Base-by-base conservation (phyloP, 2,113 vertebrate species). In the Recurvirostra avosetta region DNA sequence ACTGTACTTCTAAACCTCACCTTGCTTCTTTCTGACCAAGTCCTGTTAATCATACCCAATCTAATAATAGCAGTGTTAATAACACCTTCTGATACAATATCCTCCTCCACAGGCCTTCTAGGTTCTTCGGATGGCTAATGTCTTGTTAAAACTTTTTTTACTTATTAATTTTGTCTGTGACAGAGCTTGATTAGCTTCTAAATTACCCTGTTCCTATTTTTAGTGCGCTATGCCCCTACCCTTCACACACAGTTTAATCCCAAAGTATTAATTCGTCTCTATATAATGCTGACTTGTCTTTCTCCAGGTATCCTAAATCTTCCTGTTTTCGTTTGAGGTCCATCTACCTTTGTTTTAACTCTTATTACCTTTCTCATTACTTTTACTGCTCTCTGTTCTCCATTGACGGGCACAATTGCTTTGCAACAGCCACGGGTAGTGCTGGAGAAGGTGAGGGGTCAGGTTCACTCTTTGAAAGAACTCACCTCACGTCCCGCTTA, bases 211-310 rank as follows among this genome's bases (percentile, higher is more conserved):
- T 96, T 96, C 93, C 98, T 98, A 98, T 98, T 98, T 98, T 98
- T 98, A 98, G 98, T 96, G 93, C 94, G 95, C 95, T 93, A 80
- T 97, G 97, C 96, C 97, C 98, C 98, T 98, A 98, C 96, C 98
- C 98, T 98, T 98, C 98, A 98, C 98, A 98, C 98, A 98, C 97
- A 98, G 98, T 98, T 98, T 98, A 98, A 98, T 98, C 98, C 97
- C 98, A 97, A 98, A 97, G 98, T 98, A 98, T 98, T 98, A 98
- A 98, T 98, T 98, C 81, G 83, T 98, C 98, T 98, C 97, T 94
- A 97, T 98, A 98, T 98, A 98, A 97, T 98, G 96, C 98, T 98
- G 97, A 97, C 97, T 98, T 98, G 95, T 98, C 98, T 98, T 98
- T 97, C 95, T 95, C 65, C 81, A 95, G 94, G 97, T 98, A 96